Base-by-base conservation (phyloP, 1,140 invertebrate genomes). In the Pseudoatta argentina region DNA sequence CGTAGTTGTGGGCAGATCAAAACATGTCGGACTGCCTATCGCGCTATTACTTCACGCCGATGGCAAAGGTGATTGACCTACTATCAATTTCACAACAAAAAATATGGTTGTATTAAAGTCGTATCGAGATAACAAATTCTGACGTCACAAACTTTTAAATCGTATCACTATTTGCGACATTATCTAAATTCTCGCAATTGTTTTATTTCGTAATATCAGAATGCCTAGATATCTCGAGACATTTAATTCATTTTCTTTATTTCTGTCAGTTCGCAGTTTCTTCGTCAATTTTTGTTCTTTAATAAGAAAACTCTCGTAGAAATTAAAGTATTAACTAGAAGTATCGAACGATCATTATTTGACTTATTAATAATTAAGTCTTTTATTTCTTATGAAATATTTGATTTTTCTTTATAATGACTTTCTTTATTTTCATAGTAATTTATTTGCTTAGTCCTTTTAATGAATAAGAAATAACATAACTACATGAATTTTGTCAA, bases 21-120 rank as follows among this genome's bases (percentile, higher is more conserved):
- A 98, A 94, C 98, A 98, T 95, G 98, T 99, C 59, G 98, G 98
- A 1, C 96, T 98, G 93, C 98, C 98, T 0, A 97, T 98, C 85
- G 97, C 97, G 16, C 96, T 98, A 94, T 94, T 98, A 79, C 92
- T 98, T 59, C 97, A 98, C 92, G 96, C 97, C 14, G 98, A 98
- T 96, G 97, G 97, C 27, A 96, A 95, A 92, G 95, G 96, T 94
- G 95, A 71, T 51, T n/a, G n/a, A 73, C 39, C 55, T 88, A 59
- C 59, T 88, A 59, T 77, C 63, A 85, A 76, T 79, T 66, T 30
- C 44, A 18, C 79, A 21, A n/a, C 10, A 44, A 73, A 6, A 24
- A 64, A 16, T 72, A 75, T 24, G 10, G 6, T 61, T 14, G 7
- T 8, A 30, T n/a, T 57, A 48, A 55, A 5, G 7, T 78, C 30